Evolutionary conservation across 2,888 invertebrate species (phyloP), one percentile per base, ranked within the genome.

Genomic region (Mythimna albipuncta): DNA sequence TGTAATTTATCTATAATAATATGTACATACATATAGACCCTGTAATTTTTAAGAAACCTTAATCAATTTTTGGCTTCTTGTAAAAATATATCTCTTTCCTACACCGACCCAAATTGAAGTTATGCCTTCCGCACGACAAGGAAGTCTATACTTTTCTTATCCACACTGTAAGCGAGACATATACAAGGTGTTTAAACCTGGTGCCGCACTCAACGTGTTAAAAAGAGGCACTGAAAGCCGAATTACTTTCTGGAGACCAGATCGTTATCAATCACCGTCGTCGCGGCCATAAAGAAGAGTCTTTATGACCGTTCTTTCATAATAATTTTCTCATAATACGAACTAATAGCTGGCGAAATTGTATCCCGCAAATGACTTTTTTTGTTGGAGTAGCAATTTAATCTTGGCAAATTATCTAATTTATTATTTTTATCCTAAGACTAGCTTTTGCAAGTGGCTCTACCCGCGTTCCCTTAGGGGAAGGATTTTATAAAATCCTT

Each of bases 331-430:
- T 38, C 58, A 58, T 58, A 58, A 58, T 58, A n/a, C n/a, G 6
- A n/a, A 52, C 50, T 58, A 58, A 58, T 58, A n/a, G 58, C n/a
- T 35, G 35, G 9, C 35, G 10, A 58, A 38, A 58, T 58, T 58
- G 35, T 38, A 58, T 58, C 35, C 35, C 58, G 19, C 2, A 32
- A 58, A n/a, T 38, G 58, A 32, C 5, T n/a, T 19, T 13, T 13
- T 58, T 58, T 58, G 58, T 58, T 58, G n/a, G 35, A n/a, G n/a
- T 6, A 5, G n/a, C n/a, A 10, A 58, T 35, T 58, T 38, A 55
- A 55, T 55, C 13, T 21, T 6, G 13, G 13, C 0, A 26, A 26
- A 26, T 21, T 26, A 26, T 6, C 55, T 55, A 55, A 55, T 26
- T 55, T 13, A 6, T 55, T 55, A 11, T 55, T 55, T 55, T 55